phyloP scores from a whole-genome alignment of 2,797 vertebrate genomes.

The Arrhamphus sclerolepis region DNA sequence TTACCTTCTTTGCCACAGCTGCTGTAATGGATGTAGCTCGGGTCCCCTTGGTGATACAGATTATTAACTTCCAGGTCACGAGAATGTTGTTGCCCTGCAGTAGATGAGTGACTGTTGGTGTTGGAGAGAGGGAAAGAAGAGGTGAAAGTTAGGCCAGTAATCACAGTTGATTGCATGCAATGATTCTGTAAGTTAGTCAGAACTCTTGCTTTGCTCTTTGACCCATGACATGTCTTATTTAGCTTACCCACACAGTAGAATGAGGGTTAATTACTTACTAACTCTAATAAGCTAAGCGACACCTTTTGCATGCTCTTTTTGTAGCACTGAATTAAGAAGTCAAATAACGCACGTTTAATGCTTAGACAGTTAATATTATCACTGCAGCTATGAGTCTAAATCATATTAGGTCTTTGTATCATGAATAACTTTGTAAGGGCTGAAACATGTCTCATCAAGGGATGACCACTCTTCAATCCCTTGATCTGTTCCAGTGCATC shows the following conservation, averaged over 20 bases:
- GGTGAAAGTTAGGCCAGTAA: background rate
- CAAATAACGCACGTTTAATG: background rate
- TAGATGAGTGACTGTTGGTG: background rate
- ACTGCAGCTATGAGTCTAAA: conserved; percentile 23
- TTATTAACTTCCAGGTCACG: background rate
- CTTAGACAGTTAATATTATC: conserved; percentile 13
- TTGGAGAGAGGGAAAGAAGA: background rate
- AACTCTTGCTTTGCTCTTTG: background rate
- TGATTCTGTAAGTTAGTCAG: background rate
- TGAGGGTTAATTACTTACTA: background rate
- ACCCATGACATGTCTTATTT: background rate
- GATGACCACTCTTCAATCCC: conserved; percentile 6
- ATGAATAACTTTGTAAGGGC: conserved; percentile 24
- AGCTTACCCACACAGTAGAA: background rate
- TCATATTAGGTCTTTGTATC: conserved; percentile 27
- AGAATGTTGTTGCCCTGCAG: background rate
- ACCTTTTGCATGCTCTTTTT: background rate
- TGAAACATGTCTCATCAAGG: conserved; percentile 43
- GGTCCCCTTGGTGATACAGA: no score
- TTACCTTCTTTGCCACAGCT: no score
- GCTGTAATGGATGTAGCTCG: no score
- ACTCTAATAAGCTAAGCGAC: background rate
- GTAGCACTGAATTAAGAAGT: background rate
- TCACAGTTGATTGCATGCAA: background rate
- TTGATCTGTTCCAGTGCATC: conserved; percentile 39